Evolutionary conservation across 1,140 invertebrate species (phyloP).

Genomic region (Heliconius himera): DNA sequence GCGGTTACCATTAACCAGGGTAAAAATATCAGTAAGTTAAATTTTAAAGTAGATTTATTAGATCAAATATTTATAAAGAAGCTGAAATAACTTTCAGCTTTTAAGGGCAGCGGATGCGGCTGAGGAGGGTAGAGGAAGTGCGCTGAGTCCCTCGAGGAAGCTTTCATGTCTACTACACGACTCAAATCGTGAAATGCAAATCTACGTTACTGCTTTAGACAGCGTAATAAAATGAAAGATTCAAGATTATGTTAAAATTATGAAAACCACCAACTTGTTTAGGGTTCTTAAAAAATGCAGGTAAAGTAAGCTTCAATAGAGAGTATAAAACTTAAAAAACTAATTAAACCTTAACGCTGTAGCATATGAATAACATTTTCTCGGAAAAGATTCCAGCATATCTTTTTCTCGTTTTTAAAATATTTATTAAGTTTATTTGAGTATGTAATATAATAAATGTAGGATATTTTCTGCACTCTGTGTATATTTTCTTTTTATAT

Average conservation of each 20-base stretch:
- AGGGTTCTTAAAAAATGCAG: background rate
- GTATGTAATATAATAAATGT: background rate
- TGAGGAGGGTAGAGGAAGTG: background rate
- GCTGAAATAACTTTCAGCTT: background rate
- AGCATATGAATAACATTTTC: slow-evolving; percentile 6
- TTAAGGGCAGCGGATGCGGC: background rate
- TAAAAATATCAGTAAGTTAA: too few relatives aligned
- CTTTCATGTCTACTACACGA: slow-evolving; percentile 26
- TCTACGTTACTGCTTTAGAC: slow-evolving; percentile 18
- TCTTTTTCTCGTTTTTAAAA: background rate
- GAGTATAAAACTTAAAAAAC: background rate
- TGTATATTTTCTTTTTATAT: too few relatives aligned
- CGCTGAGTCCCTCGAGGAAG: slow-evolving; percentile 1
- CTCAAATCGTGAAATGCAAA: slow-evolving; percentile 31
- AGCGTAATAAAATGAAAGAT: slow-evolving; percentile 9
- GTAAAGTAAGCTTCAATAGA: background rate
- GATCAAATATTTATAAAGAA: background rate
- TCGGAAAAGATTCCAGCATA: background rate
- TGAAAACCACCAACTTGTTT: background rate
- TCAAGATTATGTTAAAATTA: background rate
- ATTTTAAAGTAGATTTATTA: too few relatives aligned
- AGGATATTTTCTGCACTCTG: too few relatives aligned
- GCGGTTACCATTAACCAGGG: too few relatives aligned
- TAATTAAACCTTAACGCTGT: background rate
- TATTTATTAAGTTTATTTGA: background rate